phyloP scores from a whole-genome alignment of 2,888 invertebrate species.

The Dinocampus coccinellae region DNA sequence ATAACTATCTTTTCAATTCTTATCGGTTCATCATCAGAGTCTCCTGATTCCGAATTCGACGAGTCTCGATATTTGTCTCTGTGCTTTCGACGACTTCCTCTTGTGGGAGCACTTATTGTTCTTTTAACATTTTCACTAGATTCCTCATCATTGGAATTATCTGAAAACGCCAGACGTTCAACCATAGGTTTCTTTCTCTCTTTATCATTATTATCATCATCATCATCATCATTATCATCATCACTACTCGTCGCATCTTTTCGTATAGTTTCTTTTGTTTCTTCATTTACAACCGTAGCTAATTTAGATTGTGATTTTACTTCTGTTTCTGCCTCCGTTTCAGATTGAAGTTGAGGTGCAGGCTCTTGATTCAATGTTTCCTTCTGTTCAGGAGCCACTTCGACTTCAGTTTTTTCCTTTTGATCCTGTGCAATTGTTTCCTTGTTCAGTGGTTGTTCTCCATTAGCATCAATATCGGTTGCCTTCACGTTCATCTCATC shows the following conservation, averaged over 20 bases:
- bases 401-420: conserved; percentile 18
- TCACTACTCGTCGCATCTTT: conserved; percentile 8
- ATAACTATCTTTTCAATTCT: conserved; percentile 20
- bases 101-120: conserved; percentile 37
- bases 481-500: conserved; percentile 5
- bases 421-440: not conserved
- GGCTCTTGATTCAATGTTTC: too few relatives aligned
- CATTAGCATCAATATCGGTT: conserved; percentile 14
- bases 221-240: too few relatives aligned
- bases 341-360: too few relatives aligned
- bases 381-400: too few relatives aligned
- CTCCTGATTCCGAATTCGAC: conserved; percentile 61
- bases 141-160: conserved; percentile 45
- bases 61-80: conserved; percentile 62
- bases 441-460: conserved; percentile 6
- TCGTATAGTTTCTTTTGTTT: conserved; percentile 21
- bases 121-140: conserved; percentile 3
- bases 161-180: conserved; percentile 50
- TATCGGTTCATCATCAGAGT: conserved; percentile 62
- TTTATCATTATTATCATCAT: too few relatives aligned
- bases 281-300: conserved; percentile 27
- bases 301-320: conserved; percentile 45
- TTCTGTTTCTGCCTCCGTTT: conserved; percentile 43
- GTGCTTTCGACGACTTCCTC: conserved; percentile 58
- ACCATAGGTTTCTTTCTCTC: conserved; percentile 42